Evolutionary conservation across 2,797 vertebrate species (phyloP), one percentile per base, ranked within the genome.

Genomic region (Nyctalus aviator): DNA sequence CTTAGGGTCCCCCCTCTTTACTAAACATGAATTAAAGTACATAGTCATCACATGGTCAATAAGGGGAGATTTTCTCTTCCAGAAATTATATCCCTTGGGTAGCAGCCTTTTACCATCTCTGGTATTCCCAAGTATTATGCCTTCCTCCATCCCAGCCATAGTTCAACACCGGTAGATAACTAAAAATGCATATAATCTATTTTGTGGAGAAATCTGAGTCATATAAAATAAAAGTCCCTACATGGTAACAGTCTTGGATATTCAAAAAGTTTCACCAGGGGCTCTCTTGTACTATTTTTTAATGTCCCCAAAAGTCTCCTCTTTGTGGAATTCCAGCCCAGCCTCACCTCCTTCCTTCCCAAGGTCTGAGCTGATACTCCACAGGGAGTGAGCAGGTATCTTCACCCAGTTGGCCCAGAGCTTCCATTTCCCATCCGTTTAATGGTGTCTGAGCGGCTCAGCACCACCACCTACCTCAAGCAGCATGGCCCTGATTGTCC

Each of bases 201-300:
- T 75, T 84, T 3, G 2, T 27, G 53, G 71, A 46, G 12, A 77
- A 76, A 57, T 27, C 0, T 10, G 25, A 66, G 25, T 66, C n/a
- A n/a, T 62, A 11, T 5, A 18, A 50, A 84, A 62, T 48, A 46
- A 27, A 12, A n/a, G 23, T 35, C 37, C 53, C 59, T 50, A 84
- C 2, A n/a, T 30, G 68, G n/a, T 53, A 44, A n/a, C 2, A 27
- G 73, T 57, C 27, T 50, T 32, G 20, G n/a, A 32, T 46, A n/a
- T 57, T 87, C 71, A 84, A 11, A 59, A 71, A 77, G 23, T n/a
- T 82, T 79, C 73, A 91, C 88, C 76, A 77, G 30, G 53, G 21
- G 25, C 62, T 91, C 59, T 59, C 79, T 53, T 30, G 14, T 53
- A 15, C 55, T 30, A 68, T 17, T 77, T 76, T 50, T 18, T 71